These are phyloP conservation scores for Plecotus auritus DNA, from an alignment of 2,113 vertebrate species.

Conservation along the genomic window DNA sequence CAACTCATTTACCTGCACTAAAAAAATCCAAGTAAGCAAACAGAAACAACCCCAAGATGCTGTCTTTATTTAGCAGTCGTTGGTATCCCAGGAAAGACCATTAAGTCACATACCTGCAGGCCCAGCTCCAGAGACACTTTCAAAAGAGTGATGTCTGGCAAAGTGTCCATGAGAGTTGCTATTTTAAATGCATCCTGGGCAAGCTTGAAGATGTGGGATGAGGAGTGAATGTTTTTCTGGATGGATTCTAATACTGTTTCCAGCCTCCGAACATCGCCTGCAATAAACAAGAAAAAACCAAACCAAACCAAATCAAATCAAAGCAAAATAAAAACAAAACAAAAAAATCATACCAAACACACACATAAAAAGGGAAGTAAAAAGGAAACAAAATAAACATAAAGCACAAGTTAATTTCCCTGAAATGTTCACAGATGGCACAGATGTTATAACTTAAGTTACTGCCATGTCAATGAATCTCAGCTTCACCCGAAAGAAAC, in stretches of 20 bases:
- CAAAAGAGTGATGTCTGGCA: constrained; percentile 89
- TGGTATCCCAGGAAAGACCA: neutral
- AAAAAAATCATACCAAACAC: neutral
- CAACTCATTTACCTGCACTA: neutral
- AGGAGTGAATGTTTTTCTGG: constrained; percentile 93
- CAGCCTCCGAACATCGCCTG: constrained; percentile 95
- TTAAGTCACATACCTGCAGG: constrained; percentile 82
- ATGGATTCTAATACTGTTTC: constrained; percentile 94
- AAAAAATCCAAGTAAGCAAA: neutral
- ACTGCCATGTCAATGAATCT: neutral
- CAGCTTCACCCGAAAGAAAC: neutral
- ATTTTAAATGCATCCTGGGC: constrained; percentile 91
- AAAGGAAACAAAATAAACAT: constrained; percentile 23
- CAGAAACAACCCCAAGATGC: neutral
- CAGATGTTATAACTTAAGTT: constrained; percentile 1
- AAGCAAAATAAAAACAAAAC: neutral
- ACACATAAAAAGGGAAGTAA: neutral
- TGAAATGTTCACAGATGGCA: neutral
- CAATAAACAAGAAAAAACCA: constrained; percentile 45
- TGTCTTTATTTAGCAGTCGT: neutral
- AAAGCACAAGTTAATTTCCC: neutral
- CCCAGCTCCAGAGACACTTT: constrained; percentile 90
- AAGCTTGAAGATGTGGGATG: constrained; percentile 95
- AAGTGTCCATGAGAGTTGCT: constrained; percentile 89
- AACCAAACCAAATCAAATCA: constrained; percentile 5